Evolutionary conservation across 2,113 vertebrate species (phyloP), one percentile per base, ranked within the genome.

Genomic region (Lycaon pictus): DNA sequence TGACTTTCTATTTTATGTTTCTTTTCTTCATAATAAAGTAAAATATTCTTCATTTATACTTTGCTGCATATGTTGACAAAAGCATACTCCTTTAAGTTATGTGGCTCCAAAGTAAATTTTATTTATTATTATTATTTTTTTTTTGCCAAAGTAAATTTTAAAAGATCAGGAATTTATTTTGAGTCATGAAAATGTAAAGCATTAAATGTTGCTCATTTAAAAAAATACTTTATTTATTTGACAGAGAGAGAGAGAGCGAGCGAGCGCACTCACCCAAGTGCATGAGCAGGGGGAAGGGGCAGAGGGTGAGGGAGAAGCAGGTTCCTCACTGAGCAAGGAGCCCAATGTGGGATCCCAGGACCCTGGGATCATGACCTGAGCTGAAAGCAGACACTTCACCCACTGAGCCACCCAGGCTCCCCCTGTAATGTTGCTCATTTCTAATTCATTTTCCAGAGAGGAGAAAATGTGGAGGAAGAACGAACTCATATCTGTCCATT

Each of bases 131-230:
- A 35, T 35, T 7, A 43, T 43, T 43, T 7, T 43, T 43, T 43
- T 43, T 43, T 43, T 43, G 43, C 25, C 27, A 72, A 63, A 84
- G 13, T 84, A 90, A 82, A 74, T 95, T 83, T 83, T 27, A 95
- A 85, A 22, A 69, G 9, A 65, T 76, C 53, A 27, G 27, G 27
- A 71, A 80, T 43, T 63, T 83, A 65, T 89, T 95, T 97, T 95
- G 55, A 77, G 23, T 55, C 11, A 23, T 5, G 17, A 87, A 77
- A 93, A 92, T 62, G 1, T 10, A 88, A 92, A 88, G 2, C 60
- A 72, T 92, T 77, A 93, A 95, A 76, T 77, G 22, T 27, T 84
- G 22, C 51, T 92, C 29, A 62, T 85, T 93, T 93, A 43, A 43
- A 43, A 43, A 43, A 43, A 43, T 6, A 43, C 7, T 43, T 43